Percentiles rank a stretch among this genome's conserved stretches.
phyloP scores from a whole-genome alignment of 2,797 vertebrate species.

The Danio tinwini region DNA sequence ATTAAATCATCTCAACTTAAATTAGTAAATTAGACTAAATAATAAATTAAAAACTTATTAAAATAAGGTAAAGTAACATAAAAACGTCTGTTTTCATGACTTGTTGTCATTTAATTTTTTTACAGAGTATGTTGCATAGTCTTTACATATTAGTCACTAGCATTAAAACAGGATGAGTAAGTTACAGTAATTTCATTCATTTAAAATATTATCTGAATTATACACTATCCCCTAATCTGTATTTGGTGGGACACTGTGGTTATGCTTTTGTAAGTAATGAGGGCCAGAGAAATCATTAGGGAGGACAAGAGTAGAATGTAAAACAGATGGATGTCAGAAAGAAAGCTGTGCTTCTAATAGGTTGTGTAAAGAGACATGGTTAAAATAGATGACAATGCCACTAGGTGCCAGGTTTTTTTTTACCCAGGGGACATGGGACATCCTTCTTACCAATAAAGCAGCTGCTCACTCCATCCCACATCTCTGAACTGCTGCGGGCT shows the following conservation, averaged over 20 bases:
- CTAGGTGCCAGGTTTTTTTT: neutral
- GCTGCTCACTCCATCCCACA: conserved; percentile 10
- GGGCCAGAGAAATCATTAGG: neutral
- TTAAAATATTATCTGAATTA: neutral
- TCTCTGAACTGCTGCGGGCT: conserved; percentile 21
- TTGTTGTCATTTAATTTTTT: too few relatives aligned
- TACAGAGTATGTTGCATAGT: too few relatives aligned
- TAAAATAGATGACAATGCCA: neutral
- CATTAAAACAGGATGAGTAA: neutral
- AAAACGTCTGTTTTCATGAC: too few relatives aligned
- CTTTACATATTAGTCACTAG: too few relatives aligned
- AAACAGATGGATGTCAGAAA: neutral
- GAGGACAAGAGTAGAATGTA: conserved; percentile 9
- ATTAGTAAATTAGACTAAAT: too few relatives aligned
- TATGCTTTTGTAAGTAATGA: neutral
- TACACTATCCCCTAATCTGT: neutral
- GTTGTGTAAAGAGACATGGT: neutral
- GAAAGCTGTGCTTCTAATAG: neutral
- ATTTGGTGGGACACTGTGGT: neutral
- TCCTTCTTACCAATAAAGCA: conserved; percentile 26
- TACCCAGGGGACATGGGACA: neutral
- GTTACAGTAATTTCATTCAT: neutral
- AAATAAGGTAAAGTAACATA: too few relatives aligned
- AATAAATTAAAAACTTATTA: too few relatives aligned
- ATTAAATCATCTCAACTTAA: too few relatives aligned